A percentile compares a stretch with the other conserved stretches of the same genome.
phyloP scores from a whole-genome alignment of 2,113 vertebrate genomes.

The Crypturellus undulatus region DNA sequence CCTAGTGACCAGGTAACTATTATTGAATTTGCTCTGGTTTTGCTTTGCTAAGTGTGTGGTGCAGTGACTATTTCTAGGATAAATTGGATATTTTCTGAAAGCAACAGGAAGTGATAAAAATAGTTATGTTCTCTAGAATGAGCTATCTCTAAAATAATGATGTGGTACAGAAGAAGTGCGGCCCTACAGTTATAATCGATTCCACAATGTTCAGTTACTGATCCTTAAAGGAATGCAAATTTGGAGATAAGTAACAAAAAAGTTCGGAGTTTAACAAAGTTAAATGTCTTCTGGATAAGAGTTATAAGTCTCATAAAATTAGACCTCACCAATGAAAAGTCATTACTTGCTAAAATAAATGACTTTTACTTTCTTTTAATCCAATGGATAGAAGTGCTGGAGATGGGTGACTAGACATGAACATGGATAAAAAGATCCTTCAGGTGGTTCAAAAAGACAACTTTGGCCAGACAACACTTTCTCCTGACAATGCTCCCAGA shows the following conservation, averaged over 20 bases:
- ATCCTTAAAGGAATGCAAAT: background rate
- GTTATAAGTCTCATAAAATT: background rate
- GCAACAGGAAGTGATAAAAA: background rate
- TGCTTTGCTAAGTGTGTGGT: background rate
- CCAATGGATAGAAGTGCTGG: background rate
- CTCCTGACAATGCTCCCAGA: background rate
- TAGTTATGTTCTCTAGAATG: background rate
- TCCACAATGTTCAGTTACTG: background rate
- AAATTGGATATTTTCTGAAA: background rate
- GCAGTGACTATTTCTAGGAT: background rate
- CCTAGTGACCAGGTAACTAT: background rate
- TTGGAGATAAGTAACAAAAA: background rate
- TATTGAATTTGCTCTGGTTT: background rate
- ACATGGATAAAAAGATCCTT: background rate
- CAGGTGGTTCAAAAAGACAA: background rate
- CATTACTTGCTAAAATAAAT: background rate
- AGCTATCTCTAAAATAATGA: background rate
- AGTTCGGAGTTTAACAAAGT: background rate
- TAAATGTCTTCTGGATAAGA: background rate
- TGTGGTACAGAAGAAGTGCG: background rate
- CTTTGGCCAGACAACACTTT: background rate
- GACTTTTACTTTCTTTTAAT: background rate
- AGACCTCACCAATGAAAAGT: background rate
- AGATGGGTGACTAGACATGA: background rate
- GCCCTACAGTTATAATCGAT: background rate